A percentile compares a stretch with the other conserved stretches of the same genome.
Evolutionary conservation across 2,113 vertebrate genomes (phyloP).

Genomic region (Cichladusa arquata): DNA sequence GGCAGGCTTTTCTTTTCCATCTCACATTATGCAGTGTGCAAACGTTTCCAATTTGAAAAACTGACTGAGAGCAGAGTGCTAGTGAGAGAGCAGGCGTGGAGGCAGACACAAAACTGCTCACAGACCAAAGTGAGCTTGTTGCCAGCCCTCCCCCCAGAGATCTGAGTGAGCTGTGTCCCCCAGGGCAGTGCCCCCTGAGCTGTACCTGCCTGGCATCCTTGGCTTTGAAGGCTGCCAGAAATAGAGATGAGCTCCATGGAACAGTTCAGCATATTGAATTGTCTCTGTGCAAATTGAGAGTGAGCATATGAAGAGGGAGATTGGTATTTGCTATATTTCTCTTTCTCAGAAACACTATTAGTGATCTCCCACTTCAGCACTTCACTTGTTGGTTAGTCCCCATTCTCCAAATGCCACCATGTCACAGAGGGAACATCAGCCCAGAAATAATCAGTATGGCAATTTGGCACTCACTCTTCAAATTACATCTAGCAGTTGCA

Average conservation of each 20-base stretch:
- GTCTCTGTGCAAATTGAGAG: slow-evolving; percentile 9
- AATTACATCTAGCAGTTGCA: slow-evolving; percentile 51
- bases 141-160: not conserved
- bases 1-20: slow-evolving; percentile 14
- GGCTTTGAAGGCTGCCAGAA: not conserved
- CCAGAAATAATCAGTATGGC: slow-evolving; percentile 50
- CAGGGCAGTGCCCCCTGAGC: not conserved
- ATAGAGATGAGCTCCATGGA: not conserved
- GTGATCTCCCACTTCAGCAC: slow-evolving; percentile 58
- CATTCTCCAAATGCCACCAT: slow-evolving; percentile 57
- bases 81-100: not conserved
- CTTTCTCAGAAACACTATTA: slow-evolving; percentile 42
- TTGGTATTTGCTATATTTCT: slow-evolving; percentile 12
- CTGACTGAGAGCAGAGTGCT: not conserved
- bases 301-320: not conserved
- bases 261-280: not conserved
- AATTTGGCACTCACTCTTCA: slow-evolving; percentile 54
- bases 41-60: not conserved
- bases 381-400: slow-evolving; percentile 55
- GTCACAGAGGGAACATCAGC: slow-evolving; percentile 63
- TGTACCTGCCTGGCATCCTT: fast-evolving
- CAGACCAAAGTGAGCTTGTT: not conserved
- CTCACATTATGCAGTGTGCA: not conserved
- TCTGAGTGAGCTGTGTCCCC: not conserved
- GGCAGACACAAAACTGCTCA: not conserved